These are phyloP conservation scores for Tetrapedia diversipes DNA, from an alignment of 2,888 invertebrate species.

Conservation along the genomic window DNA sequence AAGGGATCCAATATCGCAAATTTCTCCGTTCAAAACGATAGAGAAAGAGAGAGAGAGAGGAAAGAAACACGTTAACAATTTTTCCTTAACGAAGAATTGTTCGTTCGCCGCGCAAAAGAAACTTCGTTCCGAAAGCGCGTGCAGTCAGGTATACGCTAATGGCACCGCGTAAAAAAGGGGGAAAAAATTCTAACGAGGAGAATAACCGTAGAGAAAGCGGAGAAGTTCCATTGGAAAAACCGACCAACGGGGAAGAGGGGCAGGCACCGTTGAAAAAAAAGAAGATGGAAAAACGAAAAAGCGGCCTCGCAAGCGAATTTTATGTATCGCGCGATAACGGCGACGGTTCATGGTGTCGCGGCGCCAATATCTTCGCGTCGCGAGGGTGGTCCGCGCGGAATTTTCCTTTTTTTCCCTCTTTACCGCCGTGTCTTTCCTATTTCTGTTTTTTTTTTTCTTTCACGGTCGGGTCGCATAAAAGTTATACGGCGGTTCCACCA, in stretches of 20 bases:
- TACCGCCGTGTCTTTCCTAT: too few species aligned
- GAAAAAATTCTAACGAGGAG: slow-evolving; percentile 9
- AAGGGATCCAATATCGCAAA: too few species aligned
- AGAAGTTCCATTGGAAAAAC: background rate
- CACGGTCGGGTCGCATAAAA: slow-evolving; percentile 46
- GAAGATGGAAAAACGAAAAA: too few species aligned
- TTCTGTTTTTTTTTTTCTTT: too few species aligned
- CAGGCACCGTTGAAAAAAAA: background rate
- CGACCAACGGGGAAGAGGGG: background rate
- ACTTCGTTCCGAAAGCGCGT: background rate
- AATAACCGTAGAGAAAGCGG: background rate
- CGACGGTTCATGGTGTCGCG: slow-evolving; percentile 24
- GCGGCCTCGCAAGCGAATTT: slow-evolving; percentile 29
- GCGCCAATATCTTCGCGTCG: slow-evolving; percentile 52
- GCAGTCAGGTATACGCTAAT: background rate
- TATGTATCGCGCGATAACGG: slow-evolving; percentile 42
- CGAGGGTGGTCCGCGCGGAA: too few species aligned
- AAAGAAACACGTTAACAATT: background rate
- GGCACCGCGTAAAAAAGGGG: too few species aligned
- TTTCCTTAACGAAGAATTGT: background rate
- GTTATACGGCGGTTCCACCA: slow-evolving; percentile 29
- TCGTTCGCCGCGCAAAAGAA: background rate
- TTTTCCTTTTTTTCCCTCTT: too few species aligned
- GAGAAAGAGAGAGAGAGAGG: too few species aligned
- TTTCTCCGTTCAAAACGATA: too few species aligned